Conservation (phyloP, 2,113 vertebrate species). For the Neogobius melanostomus region DNA sequence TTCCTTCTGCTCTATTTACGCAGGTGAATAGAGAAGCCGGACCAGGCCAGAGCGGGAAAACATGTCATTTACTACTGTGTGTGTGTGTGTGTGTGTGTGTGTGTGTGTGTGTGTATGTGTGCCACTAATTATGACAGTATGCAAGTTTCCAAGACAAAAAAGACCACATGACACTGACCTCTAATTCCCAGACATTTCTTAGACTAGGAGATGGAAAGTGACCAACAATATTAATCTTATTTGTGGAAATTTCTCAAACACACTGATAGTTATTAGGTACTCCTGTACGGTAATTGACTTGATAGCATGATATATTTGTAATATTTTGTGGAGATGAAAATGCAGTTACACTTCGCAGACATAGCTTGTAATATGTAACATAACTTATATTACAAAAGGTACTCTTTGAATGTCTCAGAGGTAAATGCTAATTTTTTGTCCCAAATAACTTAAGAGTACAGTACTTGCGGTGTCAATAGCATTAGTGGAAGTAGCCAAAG, state of each 20-base stretch:
- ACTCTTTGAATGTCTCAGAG: too few species aligned
- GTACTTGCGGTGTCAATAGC: too few species aligned
- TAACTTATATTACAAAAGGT: too few species aligned
- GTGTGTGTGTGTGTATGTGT: constrained; percentile 21
- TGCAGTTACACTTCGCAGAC: too few species aligned
- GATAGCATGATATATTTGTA: too few species aligned
- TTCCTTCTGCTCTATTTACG: constrained; percentile 84
- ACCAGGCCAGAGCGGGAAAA: constrained; percentile 69
- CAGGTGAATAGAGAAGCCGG: constrained; percentile 77
- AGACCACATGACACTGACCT: constrained; percentile 5
- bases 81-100: constrained; percentile 27
- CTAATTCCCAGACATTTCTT: constrained; percentile 9
- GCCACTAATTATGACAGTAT: constrained; percentile 42
- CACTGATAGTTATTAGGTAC: too few species aligned
- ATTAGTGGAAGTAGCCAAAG: too few species aligned
- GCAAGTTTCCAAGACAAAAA: constrained; percentile 49
- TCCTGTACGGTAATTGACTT: too few species aligned
- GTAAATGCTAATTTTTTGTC: too few species aligned
- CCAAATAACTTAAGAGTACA: too few species aligned
- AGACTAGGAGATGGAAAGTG: background rate
- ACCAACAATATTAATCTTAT: background rate
- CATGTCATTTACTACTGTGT: constrained; percentile 46
- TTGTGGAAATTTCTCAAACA: background rate
- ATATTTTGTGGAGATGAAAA: too few species aligned
- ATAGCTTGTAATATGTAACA: too few species aligned